A percentile compares a stretch with the other conserved stretches of the same genome.
phyloP scores from a whole-genome alignment of 2,888 invertebrate species.

The Blastobasis adustella region DNA sequence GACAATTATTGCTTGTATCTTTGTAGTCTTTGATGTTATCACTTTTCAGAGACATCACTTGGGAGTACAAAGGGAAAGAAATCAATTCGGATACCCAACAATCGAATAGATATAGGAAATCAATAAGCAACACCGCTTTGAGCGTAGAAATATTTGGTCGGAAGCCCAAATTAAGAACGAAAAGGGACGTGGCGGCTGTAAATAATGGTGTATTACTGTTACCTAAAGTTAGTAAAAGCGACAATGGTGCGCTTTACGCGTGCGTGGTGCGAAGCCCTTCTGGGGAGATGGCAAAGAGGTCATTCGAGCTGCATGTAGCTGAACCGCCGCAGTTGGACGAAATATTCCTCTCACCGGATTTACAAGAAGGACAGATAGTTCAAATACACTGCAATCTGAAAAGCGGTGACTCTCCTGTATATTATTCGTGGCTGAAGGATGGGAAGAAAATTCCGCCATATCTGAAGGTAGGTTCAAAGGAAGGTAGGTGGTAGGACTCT shows the following conservation, averaged over 20 bases:
- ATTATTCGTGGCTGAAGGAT: constrained; percentile 82
- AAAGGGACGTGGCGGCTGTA: constrained; percentile 41
- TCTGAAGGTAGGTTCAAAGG: constrained; percentile 68
- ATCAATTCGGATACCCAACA: constrained; percentile 44
- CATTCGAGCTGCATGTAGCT: constrained; percentile 81
- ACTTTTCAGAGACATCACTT: constrained; percentile 54
- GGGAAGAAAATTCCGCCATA: constrained; percentile 77
- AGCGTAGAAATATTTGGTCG: constrained; percentile 64
- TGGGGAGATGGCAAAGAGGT: constrained; percentile 84
- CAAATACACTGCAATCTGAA: constrained; percentile 89
- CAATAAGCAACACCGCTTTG: constrained; percentile 37
- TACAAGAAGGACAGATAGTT: constrained; percentile 88
- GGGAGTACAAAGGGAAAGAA: constrained; percentile 68
- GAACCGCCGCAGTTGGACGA: constrained; percentile 88
- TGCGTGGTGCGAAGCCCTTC: constrained; percentile 85
- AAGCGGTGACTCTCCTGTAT: constrained; percentile 81
- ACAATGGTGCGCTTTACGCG: constrained; percentile 85
- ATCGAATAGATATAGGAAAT: constrained; percentile 48
- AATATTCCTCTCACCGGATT: constrained; percentile 84
- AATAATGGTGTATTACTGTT: constrained; percentile 73
- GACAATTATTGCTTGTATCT: too few species aligned
- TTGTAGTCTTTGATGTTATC: neutral
- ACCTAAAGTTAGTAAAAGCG: constrained; percentile 74
- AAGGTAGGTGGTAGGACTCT: too few species aligned
- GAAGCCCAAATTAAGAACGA: constrained; percentile 64